Evolutionary conservation across 2,888 invertebrate genomes (phyloP), one percentile per base, ranked within the genome.

Genomic region (Esperia sulphurella): DNA sequence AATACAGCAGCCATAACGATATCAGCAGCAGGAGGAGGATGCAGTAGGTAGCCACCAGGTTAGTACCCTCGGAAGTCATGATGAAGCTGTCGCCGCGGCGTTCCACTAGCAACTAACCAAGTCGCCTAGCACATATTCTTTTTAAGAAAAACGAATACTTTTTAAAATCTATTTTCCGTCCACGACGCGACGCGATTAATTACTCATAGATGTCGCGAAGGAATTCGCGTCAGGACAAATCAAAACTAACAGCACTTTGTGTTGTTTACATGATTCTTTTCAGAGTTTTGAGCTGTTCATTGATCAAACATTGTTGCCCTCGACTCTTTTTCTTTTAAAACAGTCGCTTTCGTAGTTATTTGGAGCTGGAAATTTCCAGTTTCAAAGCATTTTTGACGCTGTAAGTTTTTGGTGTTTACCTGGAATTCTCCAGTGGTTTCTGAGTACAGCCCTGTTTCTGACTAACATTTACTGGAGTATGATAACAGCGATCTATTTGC

Each of bases 1-100:
- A 92, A 63, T 94, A 94, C 31, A 94, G 76, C 46, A 93, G 74
- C 92, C 93, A 94, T 43, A 94, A 78, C 4, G 92, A 88, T 40
- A 93, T 79, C 41, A 94, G 80, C 33, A 94, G 80, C 39, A 92
- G 71, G 48, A 93, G 86, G 54, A 94, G 82, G 63, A 94, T 93
- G 68, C 91, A 80, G 72, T 94, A 94, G 44, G 94, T 94, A 46
- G 92, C 92, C 55, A 93, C 85, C 57, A 94, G 84, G 68, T 92
- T 94, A 45, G 87, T 86, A 50, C 93, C 92, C 75, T 94, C 94
- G 52, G 83, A 75, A 52, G 65, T 70, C 69, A 84, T 45, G 9
- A 12, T 43, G 29, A 13, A 44, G 40, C 12, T 35, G 35, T 40
- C 12, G 51, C 68, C 56, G 48, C 63, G 69, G 61, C 75, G 75